Evolutionary conservation across 92 coral and sea anemone genomes (phyloP).

Genomic region (Actinostola sp.): DNA sequence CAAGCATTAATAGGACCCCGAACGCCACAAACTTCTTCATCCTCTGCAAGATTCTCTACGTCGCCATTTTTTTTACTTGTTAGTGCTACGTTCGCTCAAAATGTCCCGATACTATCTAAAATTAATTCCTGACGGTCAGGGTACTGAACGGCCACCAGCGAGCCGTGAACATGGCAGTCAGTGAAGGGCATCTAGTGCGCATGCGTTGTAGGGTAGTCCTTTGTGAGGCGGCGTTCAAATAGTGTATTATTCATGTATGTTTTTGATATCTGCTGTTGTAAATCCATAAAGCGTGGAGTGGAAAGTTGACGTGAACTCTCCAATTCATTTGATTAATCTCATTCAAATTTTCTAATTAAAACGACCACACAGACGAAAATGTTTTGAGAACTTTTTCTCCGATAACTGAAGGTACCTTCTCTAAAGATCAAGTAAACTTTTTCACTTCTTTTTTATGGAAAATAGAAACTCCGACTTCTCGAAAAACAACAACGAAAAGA

Average conservation of each 20-base stretch:
- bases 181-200: slow-evolving; percentile 10
- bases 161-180: background rate
- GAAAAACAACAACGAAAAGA: background rate
- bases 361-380: background rate
- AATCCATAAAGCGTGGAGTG: background rate
- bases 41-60: slow-evolving; percentile 5
- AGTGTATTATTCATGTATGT: slow-evolving; percentile 9
- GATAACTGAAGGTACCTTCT: no score
- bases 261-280: background rate
- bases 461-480: background rate
- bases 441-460: background rate
- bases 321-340: background rate
- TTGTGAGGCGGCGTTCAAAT: slow-evolving; percentile 39
- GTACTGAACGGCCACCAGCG: slow-evolving; percentile 42
- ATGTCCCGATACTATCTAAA: slow-evolving; percentile 20
- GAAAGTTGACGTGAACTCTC: background rate
- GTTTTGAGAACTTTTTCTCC: no score
- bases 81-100: slow-evolving; percentile 5
- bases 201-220: slow-evolving; percentile 23
- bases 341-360: background rate
- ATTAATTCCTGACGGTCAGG: slow-evolving; percentile 1
- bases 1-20: background rate
- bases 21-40: background rate
- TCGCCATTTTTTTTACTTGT: slow-evolving; percentile 23
- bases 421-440: background rate